Percentiles rank a stretch among this genome's conserved stretches.
phyloP scores from a whole-genome alignment of 2,888 invertebrate species.

The Andrena marginata region DNA sequence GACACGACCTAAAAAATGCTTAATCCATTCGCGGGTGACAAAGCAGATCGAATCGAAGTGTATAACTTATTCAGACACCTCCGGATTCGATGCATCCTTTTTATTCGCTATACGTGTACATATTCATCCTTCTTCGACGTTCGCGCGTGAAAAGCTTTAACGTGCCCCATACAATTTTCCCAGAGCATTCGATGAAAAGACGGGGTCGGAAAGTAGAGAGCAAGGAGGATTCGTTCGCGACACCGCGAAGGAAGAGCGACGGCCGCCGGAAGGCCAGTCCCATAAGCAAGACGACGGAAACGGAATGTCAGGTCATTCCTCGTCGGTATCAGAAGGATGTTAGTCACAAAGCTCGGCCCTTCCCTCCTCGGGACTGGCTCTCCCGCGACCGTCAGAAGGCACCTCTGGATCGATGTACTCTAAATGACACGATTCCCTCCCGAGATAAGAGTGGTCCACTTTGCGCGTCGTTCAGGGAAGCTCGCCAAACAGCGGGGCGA shows the following conservation, averaged over 20 bases:
- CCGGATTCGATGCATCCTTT: neutral
- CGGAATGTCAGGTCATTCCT: constrained; percentile 34
- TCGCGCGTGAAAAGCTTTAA: neutral
- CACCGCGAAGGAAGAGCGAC: neutral
- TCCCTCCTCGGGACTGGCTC: constrained; percentile 4
- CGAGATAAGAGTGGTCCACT: constrained; percentile 65
- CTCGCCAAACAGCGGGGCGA: constrained; percentile 59
- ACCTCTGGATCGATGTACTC: constrained; percentile 43
- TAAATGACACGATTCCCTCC: constrained; percentile 65
- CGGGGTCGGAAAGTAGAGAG: neutral
- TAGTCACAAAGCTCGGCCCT: constrained; percentile 22
- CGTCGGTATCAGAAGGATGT: constrained; percentile 27
- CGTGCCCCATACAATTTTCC: constrained; percentile 3
- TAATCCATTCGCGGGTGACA: no score
- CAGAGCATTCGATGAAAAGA: constrained; percentile 6
- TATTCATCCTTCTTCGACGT: constrained; percentile 1
- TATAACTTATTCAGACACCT: neutral
- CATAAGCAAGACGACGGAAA: constrained; percentile 8
- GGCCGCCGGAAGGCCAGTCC: constrained; percentile 7
- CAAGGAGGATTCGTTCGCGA: neutral
- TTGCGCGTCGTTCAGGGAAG: constrained; percentile 56
- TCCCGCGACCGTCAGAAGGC: constrained; percentile 28
- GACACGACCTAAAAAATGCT: no score
- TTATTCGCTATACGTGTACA: neutral
- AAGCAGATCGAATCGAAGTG: no score